Base-by-base conservation (phyloP, 2,113 vertebrate genomes). In the Ovibos moschatus region DNA sequence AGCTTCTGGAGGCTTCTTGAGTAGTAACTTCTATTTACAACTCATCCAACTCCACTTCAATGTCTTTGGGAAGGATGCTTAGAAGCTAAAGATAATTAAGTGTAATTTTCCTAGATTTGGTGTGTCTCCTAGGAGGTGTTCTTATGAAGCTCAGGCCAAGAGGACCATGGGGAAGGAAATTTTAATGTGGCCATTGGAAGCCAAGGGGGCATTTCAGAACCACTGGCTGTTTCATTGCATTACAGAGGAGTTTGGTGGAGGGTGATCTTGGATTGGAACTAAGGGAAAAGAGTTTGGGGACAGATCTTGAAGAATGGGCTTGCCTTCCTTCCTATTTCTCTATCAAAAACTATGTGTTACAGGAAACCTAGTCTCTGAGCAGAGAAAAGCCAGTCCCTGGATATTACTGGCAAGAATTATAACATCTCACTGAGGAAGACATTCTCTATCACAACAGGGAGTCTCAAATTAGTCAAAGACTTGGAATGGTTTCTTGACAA, bases 401-500 rank as follows among this genome's bases (percentile, higher is more conserved):
- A 19, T 53, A 64, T 43, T 45, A 27, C 43, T 82, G 93, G 85
- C 43, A 89, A 64, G 91, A 84, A 87, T 30, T 15, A 25, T 7
- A 60, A 67, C 4, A 85, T 71, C 90, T 78, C 47, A 40, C 36
- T 33, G 85, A 96, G 91, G 83, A 94, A 90, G 74, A 83, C 67
- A 92, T 64, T 94, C 89, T 91, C 78, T 85, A 17, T 83, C 84
- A 98, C 94, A 97, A 87, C 87, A 90, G 92, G 64, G 95, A 96
- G 94, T 93, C 94, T 87, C 94, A 91, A 76, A 89, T 97, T 89
- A 97, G 96, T 93, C 97, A 94, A 87, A 96, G 74, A 53, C 85
- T 96, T 98, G 97, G 96, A 97, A 90, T 33, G 11, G 12, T 78
- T 76, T 97, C 85, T 83, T 95, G 90, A 91, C 74, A 92, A 88